These are phyloP conservation scores for Meriones psammophilus DNA, from an alignment of 2,797 vertebrate genomes.

Conservation along the genomic window DNA sequence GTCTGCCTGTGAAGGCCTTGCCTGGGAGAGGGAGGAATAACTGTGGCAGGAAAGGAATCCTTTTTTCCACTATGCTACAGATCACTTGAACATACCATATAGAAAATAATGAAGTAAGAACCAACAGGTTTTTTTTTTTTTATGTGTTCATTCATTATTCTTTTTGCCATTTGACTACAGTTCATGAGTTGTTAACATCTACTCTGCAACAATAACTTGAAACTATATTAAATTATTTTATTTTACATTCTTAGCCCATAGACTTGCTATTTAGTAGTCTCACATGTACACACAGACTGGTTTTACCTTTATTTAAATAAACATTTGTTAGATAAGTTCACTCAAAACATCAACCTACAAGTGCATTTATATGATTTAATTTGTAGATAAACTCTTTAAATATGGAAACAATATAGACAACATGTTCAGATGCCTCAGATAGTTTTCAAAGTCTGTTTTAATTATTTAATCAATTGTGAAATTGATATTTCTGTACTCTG, in stretches of 20 bases:
- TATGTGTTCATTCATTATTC: neutral
- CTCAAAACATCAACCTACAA: neutral
- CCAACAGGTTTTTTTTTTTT: neutral
- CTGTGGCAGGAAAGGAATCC: neutral
- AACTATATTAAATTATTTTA: neutral
- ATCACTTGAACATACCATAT: neutral
- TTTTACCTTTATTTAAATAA: slow-evolving; percentile 11
- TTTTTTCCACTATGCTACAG: neutral
- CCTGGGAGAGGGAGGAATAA: neutral
- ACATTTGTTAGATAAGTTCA: neutral
- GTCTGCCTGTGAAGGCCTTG: neutral
- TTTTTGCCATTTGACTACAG: neutral
- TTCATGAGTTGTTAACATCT: neutral
- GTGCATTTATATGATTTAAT: neutral
- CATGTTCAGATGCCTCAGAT: neutral
- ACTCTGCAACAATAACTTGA: neutral
- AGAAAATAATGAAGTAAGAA: neutral
- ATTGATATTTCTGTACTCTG: neutral
- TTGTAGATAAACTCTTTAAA: slow-evolving; percentile 6
- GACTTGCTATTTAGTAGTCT: neutral
- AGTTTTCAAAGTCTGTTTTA: neutral
- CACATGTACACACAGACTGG: neutral
- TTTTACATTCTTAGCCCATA: neutral
- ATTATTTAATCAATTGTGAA: neutral
- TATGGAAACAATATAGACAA: slow-evolving; percentile 12